Base-by-base conservation (phyloP, 2,888 invertebrate species). In the Oeneis ivallda region DNA sequence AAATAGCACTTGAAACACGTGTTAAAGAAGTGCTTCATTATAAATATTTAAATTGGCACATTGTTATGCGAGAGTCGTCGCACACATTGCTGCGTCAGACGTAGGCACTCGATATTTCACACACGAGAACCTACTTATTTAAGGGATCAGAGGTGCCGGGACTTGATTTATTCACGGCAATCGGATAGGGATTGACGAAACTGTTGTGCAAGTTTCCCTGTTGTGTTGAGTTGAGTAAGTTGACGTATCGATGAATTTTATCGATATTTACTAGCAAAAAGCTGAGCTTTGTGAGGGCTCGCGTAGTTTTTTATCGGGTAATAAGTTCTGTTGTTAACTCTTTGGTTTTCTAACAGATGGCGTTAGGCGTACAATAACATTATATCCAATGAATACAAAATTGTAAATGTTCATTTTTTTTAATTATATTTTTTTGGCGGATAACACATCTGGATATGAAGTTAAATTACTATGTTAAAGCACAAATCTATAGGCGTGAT, bases 91-190 rank as follows among this genome's bases (percentile, higher is more conserved):
- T 52, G 49, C 58, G 57, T 11, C 50, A 8, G 39, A 49, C 63
- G 60, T 52, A 58, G 47, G 72, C 74, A 76, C 78, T 90, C 87
- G 85, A 89, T 89, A 89, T 88, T 88, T 87, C 82, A 85, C 87
- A 85, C 89, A 87, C 89, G 86, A 81, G 81, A 78, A 79, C 79
- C 81, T 81, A 89, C 86, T 90, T 90, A 89, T 88, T 89, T 87
- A 88, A 86, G 81, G 89, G 88, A 89, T 89, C 88, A 85, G 85
- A 87, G 86, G 84, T 85, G 84, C 82, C 82, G 78, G 75, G 74
- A 73, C 78, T 85, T 87, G 89, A 89, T 87, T 89, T 90, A 89
- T 90, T 85, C 85, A 83, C 77, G 82, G 82, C 77, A 75, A 77
- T 66, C 39, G 54, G 54, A 58, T 66, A 69, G 69, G 69, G 71